Percentiles rank a stretch among this genome's conserved stretches.
Conservation (phyloP, 1,140 invertebrate species). For the Anagrus nilaparvatae region DNA sequence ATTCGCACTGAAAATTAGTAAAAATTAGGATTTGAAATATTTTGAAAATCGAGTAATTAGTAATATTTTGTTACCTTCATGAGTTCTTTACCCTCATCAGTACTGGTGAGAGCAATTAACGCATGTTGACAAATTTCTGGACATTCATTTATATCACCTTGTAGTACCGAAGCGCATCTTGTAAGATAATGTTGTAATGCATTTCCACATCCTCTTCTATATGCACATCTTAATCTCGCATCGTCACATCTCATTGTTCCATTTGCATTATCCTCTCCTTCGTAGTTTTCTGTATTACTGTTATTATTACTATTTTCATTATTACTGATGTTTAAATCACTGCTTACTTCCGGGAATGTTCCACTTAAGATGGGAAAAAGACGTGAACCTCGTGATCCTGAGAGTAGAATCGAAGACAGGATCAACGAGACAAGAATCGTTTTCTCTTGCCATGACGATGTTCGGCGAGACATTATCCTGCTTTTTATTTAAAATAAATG, state of each 20-base stretch:
- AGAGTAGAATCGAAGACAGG: no score
- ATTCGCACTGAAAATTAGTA: conserved; percentile 56
- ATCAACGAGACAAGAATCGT: no score
- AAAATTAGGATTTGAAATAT: conserved; percentile 2
- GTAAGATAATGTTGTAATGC: conserved; percentile 65
- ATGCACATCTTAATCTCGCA: conserved; percentile 59
- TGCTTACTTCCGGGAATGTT: neutral
- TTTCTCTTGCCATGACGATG: no score
- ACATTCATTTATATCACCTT: conserved; percentile 45
- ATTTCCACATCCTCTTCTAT: conserved; percentile 59
- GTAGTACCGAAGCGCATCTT: conserved; percentile 57
- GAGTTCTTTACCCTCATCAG: conserved; percentile 64
- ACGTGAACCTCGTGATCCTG: neutral
- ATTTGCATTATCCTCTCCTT: no score
- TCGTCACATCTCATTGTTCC: conserved; percentile 50
- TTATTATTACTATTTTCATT: no score
- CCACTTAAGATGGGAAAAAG: neutral
- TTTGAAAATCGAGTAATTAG: neutral
- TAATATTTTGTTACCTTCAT: conserved; percentile 48
- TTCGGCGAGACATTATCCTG: no score
- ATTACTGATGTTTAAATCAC: neutral
- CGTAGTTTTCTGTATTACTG: no score
- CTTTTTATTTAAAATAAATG: no score
- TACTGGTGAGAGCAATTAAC: conserved; percentile 65
- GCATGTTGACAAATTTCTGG: conserved; percentile 62